Evolutionary conservation across 2,888 invertebrate genomes (phyloP), one percentile per base, ranked within the genome.

Genomic region (Pseudanteris insignis): DNA sequence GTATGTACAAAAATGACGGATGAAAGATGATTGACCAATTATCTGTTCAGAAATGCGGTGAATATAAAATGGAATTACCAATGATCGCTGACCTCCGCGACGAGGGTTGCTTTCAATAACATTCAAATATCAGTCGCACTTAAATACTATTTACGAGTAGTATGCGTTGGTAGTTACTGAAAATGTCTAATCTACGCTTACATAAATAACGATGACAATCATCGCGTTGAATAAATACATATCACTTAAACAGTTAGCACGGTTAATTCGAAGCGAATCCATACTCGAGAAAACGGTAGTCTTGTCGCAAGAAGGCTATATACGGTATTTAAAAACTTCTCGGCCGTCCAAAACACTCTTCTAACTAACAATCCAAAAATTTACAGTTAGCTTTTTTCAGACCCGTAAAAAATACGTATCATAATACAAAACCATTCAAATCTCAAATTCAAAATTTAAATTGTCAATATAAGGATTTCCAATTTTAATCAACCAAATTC

Each of bases 11-110:
- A 11, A 29, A 7, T n/a, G 11, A 29, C 7, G 3, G 9, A 1
- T 29, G 12, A 11, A 2, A 29, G 5, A 29, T 5, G 5, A 11
- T 12, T 6, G 21, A 21, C 21, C 68, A 69, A 70, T 70, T 70
- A 70, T 71, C 71, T 71, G 69, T 58, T 67, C 69, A 70, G 71
- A 71, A 71, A 64, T 65, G 60, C 55, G 58, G 60, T 62, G 65
- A 38, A 34, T 55, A 41, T 24, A 51, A 54, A 61, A 46, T 38
- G 40, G 44, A 29, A 57, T 10, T 18, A 36, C 21, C 26, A 38
- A 44, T 10, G 50, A 28, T 11, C 24, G 29, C n/a, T 48, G 24
- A 38, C 18, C 37, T 40, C 30, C 33, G 15, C 21, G 36, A 36
- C 32, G 34, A 15, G 55, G 21, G 30, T 55, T 33, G 29, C 32